Conservation (phyloP, 2,888 invertebrate genomes). For the Plebejus melissa region DNA sequence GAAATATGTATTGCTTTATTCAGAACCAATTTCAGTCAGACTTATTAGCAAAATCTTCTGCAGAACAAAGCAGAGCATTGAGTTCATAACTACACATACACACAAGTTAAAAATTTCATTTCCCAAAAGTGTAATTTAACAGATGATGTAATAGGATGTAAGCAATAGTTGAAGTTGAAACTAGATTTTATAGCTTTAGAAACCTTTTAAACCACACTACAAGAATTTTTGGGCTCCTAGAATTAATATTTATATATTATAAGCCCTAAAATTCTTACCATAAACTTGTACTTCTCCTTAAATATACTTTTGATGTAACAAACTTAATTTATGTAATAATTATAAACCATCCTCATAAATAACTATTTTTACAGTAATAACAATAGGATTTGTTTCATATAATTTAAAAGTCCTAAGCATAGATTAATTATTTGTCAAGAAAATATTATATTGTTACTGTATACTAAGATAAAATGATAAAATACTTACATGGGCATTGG, state of each 20-base stretch:
- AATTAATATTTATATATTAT: neutral
- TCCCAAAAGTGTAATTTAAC: neutral
- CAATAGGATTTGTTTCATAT: neutral
- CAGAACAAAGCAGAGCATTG: neutral
- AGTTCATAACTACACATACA: too few relatives aligned
- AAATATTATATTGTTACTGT: neutral
- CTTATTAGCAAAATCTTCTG: neutral
- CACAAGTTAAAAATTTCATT: neutral
- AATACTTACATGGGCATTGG: slow-evolving; percentile 88
- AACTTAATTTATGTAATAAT: too few relatives aligned
- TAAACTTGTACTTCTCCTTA: too few relatives aligned
- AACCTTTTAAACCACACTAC: neutral
- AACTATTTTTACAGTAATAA: neutral
- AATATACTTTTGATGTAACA: too few relatives aligned
- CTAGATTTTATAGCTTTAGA: neutral
- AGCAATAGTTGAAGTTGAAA: neutral
- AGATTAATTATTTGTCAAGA: neutral
- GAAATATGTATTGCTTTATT: neutral
- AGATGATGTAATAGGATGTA: slow-evolving; percentile 10
- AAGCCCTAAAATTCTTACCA: too few relatives aligned
- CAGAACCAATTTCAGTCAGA: neutral
- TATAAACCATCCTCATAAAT: too few relatives aligned
- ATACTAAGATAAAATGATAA: neutral
- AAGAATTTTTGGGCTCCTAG: neutral
- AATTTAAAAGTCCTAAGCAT: too few relatives aligned